A percentile compares a stretch with the other conserved stretches of the same genome.
Evolutionary conservation across 1,140 invertebrate genomes (phyloP).

Genomic region (Lepeophtheirus salmonis): DNA sequence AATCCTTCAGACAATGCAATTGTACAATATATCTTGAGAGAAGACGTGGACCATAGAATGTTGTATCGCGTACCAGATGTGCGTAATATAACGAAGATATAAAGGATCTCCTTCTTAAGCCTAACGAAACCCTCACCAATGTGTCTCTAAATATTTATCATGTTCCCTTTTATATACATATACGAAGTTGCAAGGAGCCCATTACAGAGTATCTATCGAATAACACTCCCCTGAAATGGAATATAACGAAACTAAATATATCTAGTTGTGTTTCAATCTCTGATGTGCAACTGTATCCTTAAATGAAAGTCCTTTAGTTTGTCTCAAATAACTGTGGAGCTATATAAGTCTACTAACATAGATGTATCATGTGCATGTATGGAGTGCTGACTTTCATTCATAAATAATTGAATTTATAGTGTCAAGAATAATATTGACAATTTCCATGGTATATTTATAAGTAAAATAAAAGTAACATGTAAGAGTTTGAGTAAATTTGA

Average conservation of each 20-base stretch:
- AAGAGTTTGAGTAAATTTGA: no score
- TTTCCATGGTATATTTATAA: no score
- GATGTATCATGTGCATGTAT: background rate
- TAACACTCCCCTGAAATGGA: background rate
- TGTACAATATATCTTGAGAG: background rate
- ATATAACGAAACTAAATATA: background rate
- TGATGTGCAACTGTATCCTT: background rate
- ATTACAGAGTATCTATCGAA: background rate
- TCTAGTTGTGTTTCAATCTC: background rate
- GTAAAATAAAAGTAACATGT: no score
- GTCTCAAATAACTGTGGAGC: background rate
- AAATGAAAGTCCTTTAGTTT: background rate
- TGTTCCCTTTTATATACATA: slow-evolving; percentile 63
- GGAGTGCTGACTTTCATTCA: background rate
- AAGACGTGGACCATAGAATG: slow-evolving; percentile 32
- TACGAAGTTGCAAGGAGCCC: background rate
- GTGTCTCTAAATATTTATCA: slow-evolving; percentile 69
- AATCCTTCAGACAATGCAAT: background rate
- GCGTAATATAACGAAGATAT: slow-evolving; percentile 61
- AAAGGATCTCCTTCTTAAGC: slow-evolving; percentile 71
- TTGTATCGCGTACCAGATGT: slow-evolving; percentile 77
- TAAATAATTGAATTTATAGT: no score
- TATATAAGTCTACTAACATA: background rate
- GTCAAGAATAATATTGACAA: no score
- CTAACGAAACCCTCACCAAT: slow-evolving; percentile 58